phyloP scores from a whole-genome alignment of 2,113 vertebrate genomes.

The Corythaeola cristata region DNA sequence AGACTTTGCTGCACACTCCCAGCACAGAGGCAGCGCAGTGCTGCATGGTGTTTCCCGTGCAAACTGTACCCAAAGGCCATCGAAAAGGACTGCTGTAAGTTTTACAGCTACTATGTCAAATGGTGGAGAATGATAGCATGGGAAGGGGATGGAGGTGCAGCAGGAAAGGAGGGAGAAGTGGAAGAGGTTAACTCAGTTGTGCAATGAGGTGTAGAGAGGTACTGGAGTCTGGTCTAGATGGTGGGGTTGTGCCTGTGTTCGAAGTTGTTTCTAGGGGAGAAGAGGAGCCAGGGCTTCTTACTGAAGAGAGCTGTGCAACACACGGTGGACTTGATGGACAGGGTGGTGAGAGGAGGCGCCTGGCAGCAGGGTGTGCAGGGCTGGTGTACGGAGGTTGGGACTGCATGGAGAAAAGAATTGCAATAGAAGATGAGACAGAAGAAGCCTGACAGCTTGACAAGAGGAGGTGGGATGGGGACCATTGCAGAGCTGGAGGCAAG shows the following conservation, averaged over 20 bases:
- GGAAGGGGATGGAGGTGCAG: background rate
- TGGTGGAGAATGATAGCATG: background rate
- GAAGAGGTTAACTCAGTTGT: background rate
- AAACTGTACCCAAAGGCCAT: background rate
- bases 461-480: background rate
- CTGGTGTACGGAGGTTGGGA: background rate
- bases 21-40: rapidly evolving
- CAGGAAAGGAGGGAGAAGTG: background rate
- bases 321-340: background rate
- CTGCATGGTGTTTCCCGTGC: rapidly evolving
- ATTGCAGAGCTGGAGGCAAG: background rate
- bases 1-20: background rate
- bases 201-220: background rate
- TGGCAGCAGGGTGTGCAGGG: background rate
- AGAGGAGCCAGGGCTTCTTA: background rate
- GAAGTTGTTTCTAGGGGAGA: background rate
- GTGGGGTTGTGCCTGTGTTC: no score
- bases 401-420: background rate
- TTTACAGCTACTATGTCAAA: background rate
- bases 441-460: background rate
- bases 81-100: background rate
- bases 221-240: background rate
- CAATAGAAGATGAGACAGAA: background rate
- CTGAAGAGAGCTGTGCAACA: background rate
- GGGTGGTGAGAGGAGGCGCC: background rate